Conservation (phyloP, 2,113 vertebrate species). For the Propithecus coquereli region DNA sequence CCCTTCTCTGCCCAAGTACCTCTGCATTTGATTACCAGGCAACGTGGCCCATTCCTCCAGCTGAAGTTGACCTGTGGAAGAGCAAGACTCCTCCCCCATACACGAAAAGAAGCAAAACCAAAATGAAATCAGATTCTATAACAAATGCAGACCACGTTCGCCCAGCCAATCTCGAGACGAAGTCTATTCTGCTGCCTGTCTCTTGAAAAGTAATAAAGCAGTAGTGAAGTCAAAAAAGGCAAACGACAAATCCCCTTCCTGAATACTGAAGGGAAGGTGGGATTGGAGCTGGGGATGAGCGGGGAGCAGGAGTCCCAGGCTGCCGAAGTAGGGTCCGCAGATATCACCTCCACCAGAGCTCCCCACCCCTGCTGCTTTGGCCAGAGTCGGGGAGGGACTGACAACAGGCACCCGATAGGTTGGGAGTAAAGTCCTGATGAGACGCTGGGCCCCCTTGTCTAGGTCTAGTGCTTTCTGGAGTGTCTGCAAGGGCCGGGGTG, state of each 20-base stretch:
- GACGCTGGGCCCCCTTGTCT: background rate
- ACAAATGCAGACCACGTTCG: conserved; percentile 51
- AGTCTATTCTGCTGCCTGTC: conserved; percentile 62
- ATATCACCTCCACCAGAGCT: background rate
- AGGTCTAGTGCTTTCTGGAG: background rate
- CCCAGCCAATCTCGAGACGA: conserved; percentile 40
- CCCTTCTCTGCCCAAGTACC: background rate
- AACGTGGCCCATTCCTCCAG: background rate
- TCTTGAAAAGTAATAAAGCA: conserved; percentile 66
- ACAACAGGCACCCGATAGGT: background rate
- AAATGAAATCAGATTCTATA: conserved; percentile 48
- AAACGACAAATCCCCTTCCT: background rate
- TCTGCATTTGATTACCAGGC: background rate
- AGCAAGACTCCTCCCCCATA: background rate
- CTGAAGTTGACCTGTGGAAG: background rate
- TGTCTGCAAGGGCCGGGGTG: background rate
- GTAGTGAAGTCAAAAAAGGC: conserved; percentile 26
- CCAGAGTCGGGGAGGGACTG: background rate
- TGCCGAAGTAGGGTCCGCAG: background rate
- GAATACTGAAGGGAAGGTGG: background rate
- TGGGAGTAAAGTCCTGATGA: background rate
- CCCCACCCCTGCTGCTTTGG: background rate
- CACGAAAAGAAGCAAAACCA: background rate
- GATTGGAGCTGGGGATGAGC: background rate
- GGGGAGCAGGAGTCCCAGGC: background rate